phyloP scores from a whole-genome alignment of 1,140 invertebrate species.

The Hyposmocoma kahamanoa region DNA sequence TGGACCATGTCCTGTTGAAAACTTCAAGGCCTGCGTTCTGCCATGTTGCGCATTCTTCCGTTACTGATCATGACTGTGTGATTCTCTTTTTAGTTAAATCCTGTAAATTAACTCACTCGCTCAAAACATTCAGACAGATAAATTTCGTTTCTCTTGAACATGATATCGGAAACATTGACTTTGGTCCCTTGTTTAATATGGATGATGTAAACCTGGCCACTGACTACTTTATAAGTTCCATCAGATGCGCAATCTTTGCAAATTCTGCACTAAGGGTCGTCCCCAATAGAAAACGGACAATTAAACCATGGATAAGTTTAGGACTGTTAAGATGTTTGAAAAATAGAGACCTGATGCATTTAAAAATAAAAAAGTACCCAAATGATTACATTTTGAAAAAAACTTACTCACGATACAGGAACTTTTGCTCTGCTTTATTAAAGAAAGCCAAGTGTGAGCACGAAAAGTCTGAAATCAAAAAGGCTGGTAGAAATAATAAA shows the following conservation, averaged over 20 bases:
- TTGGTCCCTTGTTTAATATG: not conserved
- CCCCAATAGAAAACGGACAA: not conserved
- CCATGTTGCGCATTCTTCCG: not conserved
- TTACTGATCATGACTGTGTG: not conserved
- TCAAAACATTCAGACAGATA: not conserved
- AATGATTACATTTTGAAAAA: not conserved
- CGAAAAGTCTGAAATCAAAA: not conserved
- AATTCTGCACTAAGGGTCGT: not conserved
- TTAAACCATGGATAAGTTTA: not conserved
- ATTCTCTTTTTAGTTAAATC: not conserved
- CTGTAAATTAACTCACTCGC: not conserved
- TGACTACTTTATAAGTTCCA: not conserved
- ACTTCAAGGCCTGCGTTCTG: not conserved
- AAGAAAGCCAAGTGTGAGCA: not conserved
- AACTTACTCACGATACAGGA: not conserved
- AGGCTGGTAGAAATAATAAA: not conserved
- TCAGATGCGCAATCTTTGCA: not conserved
- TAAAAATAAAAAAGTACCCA: not conserved
- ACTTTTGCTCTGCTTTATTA: not conserved
- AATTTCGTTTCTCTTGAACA: not conserved
- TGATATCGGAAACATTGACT: not conserved
- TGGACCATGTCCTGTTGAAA: not conserved
- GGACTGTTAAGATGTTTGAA: not conserved
- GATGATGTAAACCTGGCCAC: not conserved
- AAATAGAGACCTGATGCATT: not conserved